phyloP scores from a whole-genome alignment of 2,888 invertebrate species.

The Bhutanitis thaidina region DNA sequence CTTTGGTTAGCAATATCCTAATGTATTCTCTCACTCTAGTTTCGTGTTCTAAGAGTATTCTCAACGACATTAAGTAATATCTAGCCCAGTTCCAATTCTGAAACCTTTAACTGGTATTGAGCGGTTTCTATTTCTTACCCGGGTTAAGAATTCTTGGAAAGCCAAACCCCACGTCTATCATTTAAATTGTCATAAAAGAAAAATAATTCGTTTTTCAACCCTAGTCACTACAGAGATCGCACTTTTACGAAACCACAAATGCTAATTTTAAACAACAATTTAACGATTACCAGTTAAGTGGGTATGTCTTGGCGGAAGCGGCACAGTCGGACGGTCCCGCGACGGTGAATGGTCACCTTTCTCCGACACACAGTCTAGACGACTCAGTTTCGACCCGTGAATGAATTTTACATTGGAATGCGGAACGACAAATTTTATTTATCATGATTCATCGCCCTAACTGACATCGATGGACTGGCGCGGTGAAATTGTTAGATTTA shows the following conservation, averaged over 20 bases:
- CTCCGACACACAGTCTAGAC: conserved; percentile 77
- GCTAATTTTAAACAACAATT: conserved; percentile 15
- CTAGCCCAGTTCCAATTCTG: not conserved
- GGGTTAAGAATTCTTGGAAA: too few species aligned
- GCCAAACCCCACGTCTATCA: too few species aligned
- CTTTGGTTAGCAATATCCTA: too few species aligned
- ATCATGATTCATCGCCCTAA: conserved; percentile 47
- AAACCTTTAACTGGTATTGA: not conserved
- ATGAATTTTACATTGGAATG: conserved; percentile 75
- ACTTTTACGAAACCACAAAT: not conserved
- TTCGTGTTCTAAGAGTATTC: too few species aligned
- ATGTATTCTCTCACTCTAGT: too few species aligned
- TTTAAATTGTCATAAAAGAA: too few species aligned
- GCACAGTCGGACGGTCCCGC: conserved; percentile 46
- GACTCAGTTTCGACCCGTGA: conserved; percentile 67
- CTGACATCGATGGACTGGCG: conserved; percentile 9
- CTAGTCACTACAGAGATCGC: not conserved
- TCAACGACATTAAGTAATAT: too few species aligned
- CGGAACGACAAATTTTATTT: conserved; percentile 69
- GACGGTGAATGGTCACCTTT: conserved; percentile 78
- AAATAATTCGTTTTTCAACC: not conserved
- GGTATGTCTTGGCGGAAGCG: conserved; percentile 48
- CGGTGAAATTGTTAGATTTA: conserved; percentile 33
- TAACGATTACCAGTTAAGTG: conserved; percentile 53
- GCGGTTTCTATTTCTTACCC: not conserved